phyloP scores from a whole-genome alignment of 1,140 invertebrate genomes.

The Drosophila azteca region DNA sequence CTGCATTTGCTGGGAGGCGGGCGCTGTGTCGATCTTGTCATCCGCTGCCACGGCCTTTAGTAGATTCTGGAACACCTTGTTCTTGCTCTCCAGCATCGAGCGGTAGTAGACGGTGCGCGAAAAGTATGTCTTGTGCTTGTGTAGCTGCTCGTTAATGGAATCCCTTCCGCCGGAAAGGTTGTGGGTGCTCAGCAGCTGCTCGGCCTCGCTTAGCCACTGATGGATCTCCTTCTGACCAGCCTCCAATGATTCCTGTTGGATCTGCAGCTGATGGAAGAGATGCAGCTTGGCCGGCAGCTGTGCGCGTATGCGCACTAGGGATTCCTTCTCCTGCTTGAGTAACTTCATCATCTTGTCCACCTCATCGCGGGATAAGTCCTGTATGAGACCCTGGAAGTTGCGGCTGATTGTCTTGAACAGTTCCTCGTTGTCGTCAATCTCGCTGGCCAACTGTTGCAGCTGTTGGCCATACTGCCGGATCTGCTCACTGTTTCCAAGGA shows the following conservation, averaged over 20 bases:
- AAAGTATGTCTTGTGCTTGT: constrained; percentile 94
- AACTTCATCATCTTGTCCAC: constrained; percentile 95
- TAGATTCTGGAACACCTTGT: constrained; percentile 96
- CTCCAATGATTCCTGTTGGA: constrained; percentile 95
- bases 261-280: constrained; percentile 91
- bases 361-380: constrained; percentile 94
- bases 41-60: constrained; percentile 90
- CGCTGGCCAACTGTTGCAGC: constrained; percentile 90
- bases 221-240: constrained; percentile 93
- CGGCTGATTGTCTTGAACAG: constrained; percentile 95
- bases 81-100: constrained; percentile 96
- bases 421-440: constrained; percentile 94
- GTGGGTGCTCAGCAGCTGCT: constrained; percentile 87
- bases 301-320: constrained; percentile 91
- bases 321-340: constrained; percentile 95
- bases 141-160: constrained; percentile 89
- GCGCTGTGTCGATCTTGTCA: constrained; percentile 89
- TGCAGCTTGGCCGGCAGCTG: constrained; percentile 91
- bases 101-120: constrained; percentile 94
- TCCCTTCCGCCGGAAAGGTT: constrained; percentile 89
- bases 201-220: constrained; percentile 93
- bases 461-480: constrained; percentile 92
- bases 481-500: constrained; percentile 89
- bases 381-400: constrained; percentile 95
- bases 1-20: constrained; percentile 89